Evolutionary conservation across 2,888 invertebrate genomes (phyloP).

Genomic region (Torymus auratus): DNA sequence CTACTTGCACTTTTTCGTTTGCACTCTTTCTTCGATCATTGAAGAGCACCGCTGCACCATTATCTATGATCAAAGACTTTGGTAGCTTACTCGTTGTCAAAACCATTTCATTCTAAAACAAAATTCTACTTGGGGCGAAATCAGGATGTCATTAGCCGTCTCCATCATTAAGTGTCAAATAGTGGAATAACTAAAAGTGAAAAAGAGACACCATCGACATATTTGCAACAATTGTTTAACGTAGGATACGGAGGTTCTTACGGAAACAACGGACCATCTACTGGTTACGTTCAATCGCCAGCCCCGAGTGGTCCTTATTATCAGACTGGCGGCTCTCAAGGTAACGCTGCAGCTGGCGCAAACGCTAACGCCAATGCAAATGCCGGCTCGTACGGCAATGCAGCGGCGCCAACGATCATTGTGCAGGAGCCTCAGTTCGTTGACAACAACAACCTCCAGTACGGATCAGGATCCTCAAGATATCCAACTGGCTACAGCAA

Average conservation of each 20-base stretch:
- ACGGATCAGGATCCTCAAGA: too few relatives aligned
- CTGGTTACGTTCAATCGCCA: neutral
- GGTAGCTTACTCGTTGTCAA: too few relatives aligned
- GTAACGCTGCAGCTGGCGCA: constrained; percentile 53
- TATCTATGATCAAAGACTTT: too few relatives aligned
- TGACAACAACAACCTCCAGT: too few relatives aligned
- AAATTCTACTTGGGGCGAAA: too few relatives aligned
- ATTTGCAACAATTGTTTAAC: constrained; percentile 27
- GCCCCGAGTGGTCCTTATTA: neutral
- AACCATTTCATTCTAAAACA: too few relatives aligned
- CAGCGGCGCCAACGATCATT: constrained; percentile 14
- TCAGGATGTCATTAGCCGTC: too few relatives aligned
- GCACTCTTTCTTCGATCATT: constrained; percentile 9
- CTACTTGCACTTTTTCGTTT: constrained; percentile 11
- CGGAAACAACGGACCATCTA: constrained; percentile 15
- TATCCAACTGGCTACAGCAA: neutral
- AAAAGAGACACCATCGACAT: neutral
- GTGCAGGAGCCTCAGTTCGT: too few relatives aligned
- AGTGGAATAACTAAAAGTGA: neutral
- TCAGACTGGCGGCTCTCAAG: constrained; percentile 7
- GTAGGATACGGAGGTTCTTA: constrained; percentile 26
- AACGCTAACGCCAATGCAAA: constrained; percentile 5
- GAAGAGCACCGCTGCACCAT: constrained; percentile 7
- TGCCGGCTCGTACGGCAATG: constrained; percentile 26
- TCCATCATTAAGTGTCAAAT: constrained; percentile 10